Percentiles rank a stretch among this genome's conserved stretches.
phyloP scores from a whole-genome alignment of 1,140 invertebrate genomes.

The Lucilia cuprina region DNA sequence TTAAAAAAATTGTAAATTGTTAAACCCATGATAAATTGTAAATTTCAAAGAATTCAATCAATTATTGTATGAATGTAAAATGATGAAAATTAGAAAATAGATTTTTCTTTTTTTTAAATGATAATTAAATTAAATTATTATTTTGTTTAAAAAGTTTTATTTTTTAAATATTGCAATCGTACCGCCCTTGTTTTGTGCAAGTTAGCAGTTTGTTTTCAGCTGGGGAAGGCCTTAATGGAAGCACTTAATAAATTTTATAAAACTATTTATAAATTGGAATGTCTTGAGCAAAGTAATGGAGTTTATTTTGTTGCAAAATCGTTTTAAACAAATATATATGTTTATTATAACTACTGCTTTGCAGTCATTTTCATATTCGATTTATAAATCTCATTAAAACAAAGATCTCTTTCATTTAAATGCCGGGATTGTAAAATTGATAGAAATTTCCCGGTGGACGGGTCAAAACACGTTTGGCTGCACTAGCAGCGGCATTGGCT shows the following conservation, averaged over 20 bases:
- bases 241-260: background rate
- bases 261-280: constrained; percentile 19
- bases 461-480: constrained; percentile 54
- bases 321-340: too few relatives aligned
- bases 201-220: background rate
- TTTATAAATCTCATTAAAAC: background rate
- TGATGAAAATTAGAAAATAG: background rate
- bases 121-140: background rate
- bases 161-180: constrained; percentile 32
- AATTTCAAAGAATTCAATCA: background rate
- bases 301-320: background rate
- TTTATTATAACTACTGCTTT: background rate
- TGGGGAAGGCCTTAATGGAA: background rate
- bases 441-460: constrained; percentile 48
- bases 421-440: constrained; percentile 55
- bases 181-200: background rate
- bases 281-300: constrained; percentile 27
- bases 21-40: constrained; percentile 15
- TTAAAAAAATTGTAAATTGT: background rate
- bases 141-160: background rate
- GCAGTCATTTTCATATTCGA: background rate
- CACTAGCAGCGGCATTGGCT: constrained; percentile 49
- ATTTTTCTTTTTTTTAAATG: too few relatives aligned
- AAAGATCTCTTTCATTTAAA: constrained; percentile 39
- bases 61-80: constrained; percentile 2